phyloP scores from a whole-genome alignment of 2,888 invertebrate species.

The Nemoura dubitans region DNA sequence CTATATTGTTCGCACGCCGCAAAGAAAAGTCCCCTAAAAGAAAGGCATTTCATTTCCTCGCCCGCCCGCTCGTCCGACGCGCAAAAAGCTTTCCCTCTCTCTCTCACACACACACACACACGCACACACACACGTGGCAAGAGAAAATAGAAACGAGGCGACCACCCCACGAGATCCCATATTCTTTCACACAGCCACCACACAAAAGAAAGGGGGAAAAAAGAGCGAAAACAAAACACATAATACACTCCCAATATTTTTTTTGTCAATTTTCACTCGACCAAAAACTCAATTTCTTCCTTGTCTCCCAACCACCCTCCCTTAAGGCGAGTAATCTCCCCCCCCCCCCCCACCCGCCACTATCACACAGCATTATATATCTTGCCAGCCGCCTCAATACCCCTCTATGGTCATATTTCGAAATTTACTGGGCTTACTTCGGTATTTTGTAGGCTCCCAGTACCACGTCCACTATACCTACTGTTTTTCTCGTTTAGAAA shows the following conservation, averaged over 20 bases:
- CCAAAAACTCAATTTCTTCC: not conserved
- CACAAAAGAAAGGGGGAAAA: not conserved
- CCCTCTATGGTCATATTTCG: too few relatives aligned
- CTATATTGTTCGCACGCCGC: not conserved
- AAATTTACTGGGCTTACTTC: too few relatives aligned
- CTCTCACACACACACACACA: too few relatives aligned
- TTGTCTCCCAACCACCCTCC: not conserved
- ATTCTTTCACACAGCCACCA: not conserved
- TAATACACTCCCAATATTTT: constrained; percentile 2
- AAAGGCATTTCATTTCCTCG: not conserved
- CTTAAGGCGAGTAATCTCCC: not conserved
- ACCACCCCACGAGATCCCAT: not conserved
- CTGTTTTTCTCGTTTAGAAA: too few relatives aligned
- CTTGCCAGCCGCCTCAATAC: too few relatives aligned
- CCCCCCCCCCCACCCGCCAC: not conserved
- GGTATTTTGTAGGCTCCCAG: too few relatives aligned
- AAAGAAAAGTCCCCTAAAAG: not conserved
- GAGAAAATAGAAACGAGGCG: not conserved
- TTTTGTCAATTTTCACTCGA: not conserved
- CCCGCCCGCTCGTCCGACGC: not conserved
- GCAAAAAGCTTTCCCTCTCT: not conserved
- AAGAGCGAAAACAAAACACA: not conserved
- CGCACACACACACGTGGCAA: too few relatives aligned
- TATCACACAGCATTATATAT: too few relatives aligned
- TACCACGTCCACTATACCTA: too few relatives aligned